Evolutionary conservation across 1,140 invertebrate species (phyloP).

Genomic region (Brachionus rubens): DNA sequence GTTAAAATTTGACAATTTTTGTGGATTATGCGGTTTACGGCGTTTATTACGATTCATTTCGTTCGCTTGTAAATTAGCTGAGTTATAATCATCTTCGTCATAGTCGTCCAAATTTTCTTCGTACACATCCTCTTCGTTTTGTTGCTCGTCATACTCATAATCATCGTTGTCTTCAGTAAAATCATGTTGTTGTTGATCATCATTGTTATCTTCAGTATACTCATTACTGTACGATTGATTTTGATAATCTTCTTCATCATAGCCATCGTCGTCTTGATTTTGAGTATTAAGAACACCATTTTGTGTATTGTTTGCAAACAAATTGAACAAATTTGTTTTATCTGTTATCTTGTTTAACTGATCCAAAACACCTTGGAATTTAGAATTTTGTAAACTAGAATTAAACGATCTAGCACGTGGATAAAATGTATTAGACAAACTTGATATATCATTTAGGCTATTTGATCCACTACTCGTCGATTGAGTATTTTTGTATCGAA

Average conservation of each 20-base stretch:
- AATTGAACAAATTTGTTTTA: not conserved
- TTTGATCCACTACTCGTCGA: not conserved
- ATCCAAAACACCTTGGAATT: constrained; percentile 6
- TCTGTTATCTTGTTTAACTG: constrained; percentile 16
- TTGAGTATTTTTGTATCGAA: constrained; percentile 36
- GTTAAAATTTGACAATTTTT: constrained; percentile 10
- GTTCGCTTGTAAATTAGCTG: not conserved
- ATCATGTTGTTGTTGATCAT: not conserved
- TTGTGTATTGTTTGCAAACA: not conserved
- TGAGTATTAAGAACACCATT: not conserved
- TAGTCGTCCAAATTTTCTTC: not conserved
- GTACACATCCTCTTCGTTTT: not conserved
- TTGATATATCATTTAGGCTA: constrained; percentile 27
- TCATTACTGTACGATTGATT: not conserved
- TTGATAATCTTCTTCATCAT: constrained; percentile 1
- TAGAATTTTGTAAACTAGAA: not conserved
- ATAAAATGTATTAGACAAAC: constrained; percentile 22
- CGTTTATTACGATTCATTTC: constrained; percentile 12
- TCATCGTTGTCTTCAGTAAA: not conserved
- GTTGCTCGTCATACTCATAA: not conserved
- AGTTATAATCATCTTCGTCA: not conserved
- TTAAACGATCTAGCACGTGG: not conserved
- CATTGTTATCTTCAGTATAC: not conserved
- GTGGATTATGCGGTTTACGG: constrained; percentile 9
- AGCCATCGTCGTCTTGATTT: not conserved